Conservation (phyloP, 2,797 vertebrate species). For the Scarus forsteni region DNA sequence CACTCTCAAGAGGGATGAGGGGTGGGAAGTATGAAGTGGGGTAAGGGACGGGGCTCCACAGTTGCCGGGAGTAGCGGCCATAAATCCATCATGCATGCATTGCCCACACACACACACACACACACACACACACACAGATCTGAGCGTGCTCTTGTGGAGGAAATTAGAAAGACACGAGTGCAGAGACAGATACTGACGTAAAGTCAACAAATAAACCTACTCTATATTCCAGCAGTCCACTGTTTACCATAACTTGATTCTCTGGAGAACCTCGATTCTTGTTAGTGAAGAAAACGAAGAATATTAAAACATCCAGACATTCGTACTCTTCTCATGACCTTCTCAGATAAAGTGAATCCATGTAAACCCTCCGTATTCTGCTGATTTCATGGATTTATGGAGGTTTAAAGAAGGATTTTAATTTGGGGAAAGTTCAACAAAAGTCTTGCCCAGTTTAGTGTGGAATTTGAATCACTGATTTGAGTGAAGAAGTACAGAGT, state of each 20-base stretch:
- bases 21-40: slow-evolving; percentile 74
- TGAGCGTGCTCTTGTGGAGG: slow-evolving; percentile 15
- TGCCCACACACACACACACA: slow-evolving; percentile 2
- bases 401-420: background rate
- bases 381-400: background rate
- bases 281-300: background rate
- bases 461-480: no score
- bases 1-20: slow-evolving; percentile 55
- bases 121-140: slow-evolving; percentile 1
- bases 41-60: slow-evolving; percentile 56
- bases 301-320: background rate
- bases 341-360: background rate
- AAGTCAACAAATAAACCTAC: slow-evolving; percentile 3
- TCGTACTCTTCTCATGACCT: background rate
- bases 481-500: no score
- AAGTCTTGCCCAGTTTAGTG: no score
- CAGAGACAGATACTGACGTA: background rate
- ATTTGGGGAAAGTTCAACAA: no score
- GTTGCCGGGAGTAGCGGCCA: slow-evolving; percentile 32
- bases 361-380: background rate
- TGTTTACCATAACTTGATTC: slow-evolving; percentile 6
- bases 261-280: background rate
- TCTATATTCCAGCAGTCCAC: slow-evolving; percentile 10
- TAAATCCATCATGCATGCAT: slow-evolving; percentile 57
- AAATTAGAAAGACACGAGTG: slow-evolving; percentile 22